phyloP scores from a whole-genome alignment of 2,888 invertebrate species.

The Drosophila merina region DNA sequence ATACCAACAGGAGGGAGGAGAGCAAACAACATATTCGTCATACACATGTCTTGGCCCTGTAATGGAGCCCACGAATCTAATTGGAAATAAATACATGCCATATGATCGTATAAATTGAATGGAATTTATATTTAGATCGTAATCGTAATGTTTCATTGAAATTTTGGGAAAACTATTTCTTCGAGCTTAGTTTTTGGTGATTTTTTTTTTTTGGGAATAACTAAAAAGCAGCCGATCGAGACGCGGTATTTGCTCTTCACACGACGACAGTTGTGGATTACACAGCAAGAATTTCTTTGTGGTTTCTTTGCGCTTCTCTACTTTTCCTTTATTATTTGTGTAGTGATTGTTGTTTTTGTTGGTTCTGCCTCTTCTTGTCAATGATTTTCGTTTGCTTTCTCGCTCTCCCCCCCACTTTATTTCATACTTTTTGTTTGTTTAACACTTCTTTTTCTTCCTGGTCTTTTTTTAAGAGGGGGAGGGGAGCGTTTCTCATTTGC shows the following conservation, averaged over 20 bases:
- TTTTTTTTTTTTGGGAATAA: constrained; percentile 8
- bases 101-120: constrained; percentile 4
- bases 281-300: constrained; percentile 44
- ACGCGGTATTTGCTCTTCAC: constrained; percentile 61
- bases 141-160: too few relatives aligned
- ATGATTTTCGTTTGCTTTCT: background rate
- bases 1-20: background rate
- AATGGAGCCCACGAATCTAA: constrained; percentile 1
- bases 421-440: constrained; percentile 27
- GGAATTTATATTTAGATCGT: background rate
- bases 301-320: background rate
- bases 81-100: constrained; percentile 3
- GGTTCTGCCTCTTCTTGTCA: background rate
- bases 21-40: constrained; percentile 17
- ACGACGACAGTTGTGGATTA: constrained; percentile 63
- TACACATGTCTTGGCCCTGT: constrained; percentile 5
- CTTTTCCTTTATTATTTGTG: constrained; percentile 4
- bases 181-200: constrained; percentile 1
- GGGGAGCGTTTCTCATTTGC: constrained; percentile 26
- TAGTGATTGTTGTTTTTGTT: background rate
- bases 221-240: constrained; percentile 4
- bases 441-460: constrained; percentile 27
- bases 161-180: background rate
- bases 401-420: constrained; percentile 2
- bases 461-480: background rate